phyloP scores from a whole-genome alignment of 1,140 invertebrate genomes.

The Saccostrea cuccullata region DNA sequence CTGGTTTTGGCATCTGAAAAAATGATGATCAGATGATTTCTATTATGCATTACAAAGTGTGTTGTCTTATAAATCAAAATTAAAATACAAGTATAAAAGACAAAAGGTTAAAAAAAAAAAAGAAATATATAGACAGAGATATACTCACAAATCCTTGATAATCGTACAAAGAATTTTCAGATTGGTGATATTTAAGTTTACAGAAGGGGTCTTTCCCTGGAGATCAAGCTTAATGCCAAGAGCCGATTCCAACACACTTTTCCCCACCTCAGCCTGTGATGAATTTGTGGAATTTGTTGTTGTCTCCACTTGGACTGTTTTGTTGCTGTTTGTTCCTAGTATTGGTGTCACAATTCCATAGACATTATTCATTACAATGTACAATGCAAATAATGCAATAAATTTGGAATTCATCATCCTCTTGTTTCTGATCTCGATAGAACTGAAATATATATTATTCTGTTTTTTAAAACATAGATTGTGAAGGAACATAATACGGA shows the following conservation, averaged over 20 bases:
- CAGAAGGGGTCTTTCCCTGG: not conserved
- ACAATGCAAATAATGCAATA: not conserved
- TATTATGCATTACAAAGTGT: no score
- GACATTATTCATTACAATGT: not conserved
- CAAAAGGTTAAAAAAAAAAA: no score
- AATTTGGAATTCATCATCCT: not conserved
- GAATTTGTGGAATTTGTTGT: no score
- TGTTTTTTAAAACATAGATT: no score
- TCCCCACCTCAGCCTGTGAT: not conserved
- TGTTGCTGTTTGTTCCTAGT: no score
- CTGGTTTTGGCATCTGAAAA: not conserved
- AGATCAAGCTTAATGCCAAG: not conserved
- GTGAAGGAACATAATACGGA: no score
- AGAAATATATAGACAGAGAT: no score
- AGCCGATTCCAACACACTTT: not conserved
- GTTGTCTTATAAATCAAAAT: no score
- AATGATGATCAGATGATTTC: not conserved
- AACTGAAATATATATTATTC: not conserved
- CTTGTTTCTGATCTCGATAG: not conserved
- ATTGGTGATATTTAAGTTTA: not conserved
- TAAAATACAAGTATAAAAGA: no score
- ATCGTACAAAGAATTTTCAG: not conserved
- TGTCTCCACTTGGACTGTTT: not conserved
- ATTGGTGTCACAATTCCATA: not conserved
- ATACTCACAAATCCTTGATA: not conserved